Conservation (phyloP, 1,140 invertebrate genomes). For the Diprion similis region DNA sequence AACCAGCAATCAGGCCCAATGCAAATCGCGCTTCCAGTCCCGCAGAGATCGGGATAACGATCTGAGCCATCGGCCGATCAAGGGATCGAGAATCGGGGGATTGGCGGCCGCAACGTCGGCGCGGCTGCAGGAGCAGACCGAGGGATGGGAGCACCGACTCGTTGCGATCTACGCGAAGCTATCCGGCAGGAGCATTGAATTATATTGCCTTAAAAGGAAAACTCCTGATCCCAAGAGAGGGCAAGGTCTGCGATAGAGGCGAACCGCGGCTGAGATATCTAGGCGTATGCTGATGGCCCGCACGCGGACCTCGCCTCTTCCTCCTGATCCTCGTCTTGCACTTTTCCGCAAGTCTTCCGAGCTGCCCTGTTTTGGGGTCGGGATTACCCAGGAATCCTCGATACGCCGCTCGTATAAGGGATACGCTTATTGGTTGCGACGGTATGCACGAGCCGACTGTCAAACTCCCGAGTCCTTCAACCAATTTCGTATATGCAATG, state of each 20-base stretch:
- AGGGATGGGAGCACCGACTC: neutral
- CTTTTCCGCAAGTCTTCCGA: neutral
- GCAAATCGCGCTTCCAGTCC: slow-evolving; percentile 13
- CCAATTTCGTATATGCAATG: neutral
- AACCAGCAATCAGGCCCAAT: slow-evolving; percentile 14
- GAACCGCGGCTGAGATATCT: slow-evolving; percentile 18
- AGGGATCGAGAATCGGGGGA: slow-evolving; percentile 6
- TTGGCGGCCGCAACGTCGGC: neutral
- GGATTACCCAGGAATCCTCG: neutral
- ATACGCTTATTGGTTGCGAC: neutral
- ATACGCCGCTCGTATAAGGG: neutral
- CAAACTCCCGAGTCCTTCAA: neutral
- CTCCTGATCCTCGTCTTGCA: neutral
- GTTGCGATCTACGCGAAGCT: slow-evolving; percentile 6
- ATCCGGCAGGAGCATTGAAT: slow-evolving; percentile 33
- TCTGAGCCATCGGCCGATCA: slow-evolving; percentile 5
- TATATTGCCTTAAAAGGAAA: slow-evolving; percentile 37
- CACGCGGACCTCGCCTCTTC: neutral
- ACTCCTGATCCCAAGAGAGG: slow-evolving; percentile 16
- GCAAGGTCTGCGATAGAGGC: slow-evolving; percentile 24
- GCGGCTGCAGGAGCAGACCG: neutral
- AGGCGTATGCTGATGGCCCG: slow-evolving; percentile 10
- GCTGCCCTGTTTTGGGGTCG: slow-evolving; percentile 13
- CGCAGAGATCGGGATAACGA: slow-evolving; percentile 22
- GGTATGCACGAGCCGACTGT: neutral